Evolutionary conservation across 2,888 invertebrate genomes (phyloP), one percentile per base, ranked within the genome.

Genomic region (Frankliniella fusca): DNA sequence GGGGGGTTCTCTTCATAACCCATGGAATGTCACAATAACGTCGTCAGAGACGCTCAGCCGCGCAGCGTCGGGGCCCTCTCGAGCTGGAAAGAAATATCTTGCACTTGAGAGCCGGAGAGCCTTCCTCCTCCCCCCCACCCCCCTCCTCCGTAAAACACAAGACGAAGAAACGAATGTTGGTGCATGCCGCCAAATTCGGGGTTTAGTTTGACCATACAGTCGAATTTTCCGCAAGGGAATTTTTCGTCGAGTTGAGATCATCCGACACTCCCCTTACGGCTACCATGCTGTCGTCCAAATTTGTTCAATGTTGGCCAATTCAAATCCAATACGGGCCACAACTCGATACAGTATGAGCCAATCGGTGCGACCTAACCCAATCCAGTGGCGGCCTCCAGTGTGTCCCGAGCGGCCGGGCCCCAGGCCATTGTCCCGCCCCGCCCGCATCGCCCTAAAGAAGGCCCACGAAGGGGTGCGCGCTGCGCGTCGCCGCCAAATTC

Each of bases 291-390:
- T 61, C 61, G 23, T 27, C 27, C 70, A 11, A 23, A 10, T 70
- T 12, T 10, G 5, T 23, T 27, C 70, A 23, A 12, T 76, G 70
- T 23, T 9, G 27, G 27, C 70, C 70, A 76, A 76, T 76, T 76
- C 70, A 76, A 76, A 76, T 76, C 70, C 70, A 76, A 76, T 76
- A 12, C 70, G 23, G 70, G 23, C 70, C 27, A 23, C 70, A 76
- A 76, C 27, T 76, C 70, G 27, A 76, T 76, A 76, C 70, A 76
- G 70, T 23, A 76, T 76, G 70, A 76, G 70, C 70, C 70, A 76
- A 76, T 76, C 27, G 23, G 70, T 27, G 70, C 70, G 70, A 76
- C 70, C 70, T 76, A 76, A 76, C 70, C 70, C 70, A 76, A 76
- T 76, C 70, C 70, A 9, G 54, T 20, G 12, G 54, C 54, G 20